Percentiles rank a stretch among this genome's conserved stretches.
Evolutionary conservation across 2,888 invertebrate species (phyloP).

Genomic region (Limenitis arthemis): DNA sequence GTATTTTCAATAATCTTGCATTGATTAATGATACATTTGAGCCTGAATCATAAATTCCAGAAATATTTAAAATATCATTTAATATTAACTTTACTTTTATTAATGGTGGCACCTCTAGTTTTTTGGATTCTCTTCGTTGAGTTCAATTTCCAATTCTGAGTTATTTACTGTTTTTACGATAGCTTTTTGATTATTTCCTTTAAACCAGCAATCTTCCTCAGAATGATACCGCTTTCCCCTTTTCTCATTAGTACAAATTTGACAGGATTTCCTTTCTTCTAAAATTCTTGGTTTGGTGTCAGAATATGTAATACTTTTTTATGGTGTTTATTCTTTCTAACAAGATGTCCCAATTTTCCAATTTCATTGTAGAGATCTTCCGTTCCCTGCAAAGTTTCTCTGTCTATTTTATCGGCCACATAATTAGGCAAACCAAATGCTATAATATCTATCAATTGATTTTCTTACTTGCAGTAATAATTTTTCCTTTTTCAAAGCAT

Average conservation of each 20-base stretch:
- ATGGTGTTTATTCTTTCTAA: constrained; percentile 3
- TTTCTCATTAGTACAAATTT: constrained; percentile 7
- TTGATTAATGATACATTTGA: constrained; percentile 32
- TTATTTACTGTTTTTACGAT: constrained; percentile 12
- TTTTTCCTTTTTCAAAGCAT: constrained; percentile 24
- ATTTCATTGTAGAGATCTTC: constrained; percentile 14
- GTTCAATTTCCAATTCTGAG: constrained; percentile 19
- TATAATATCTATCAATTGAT: constrained; percentile 18
- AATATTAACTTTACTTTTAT: constrained; percentile 26
- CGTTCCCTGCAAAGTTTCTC: constrained; percentile 5
- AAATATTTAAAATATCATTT: constrained; percentile 21
- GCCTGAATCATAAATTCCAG: constrained; percentile 28
- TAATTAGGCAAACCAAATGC: constrained; percentile 13
- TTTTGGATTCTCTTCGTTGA: constrained; percentile 21
- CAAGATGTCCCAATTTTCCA: constrained; percentile 7
- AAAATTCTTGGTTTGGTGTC: constrained; percentile 3
- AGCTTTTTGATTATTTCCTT: constrained; percentile 3
- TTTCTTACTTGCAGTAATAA: constrained; percentile 19
- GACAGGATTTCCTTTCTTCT: constrained; percentile 1
- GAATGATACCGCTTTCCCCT: constrained; percentile 13
- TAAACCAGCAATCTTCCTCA: constrained; percentile 15
- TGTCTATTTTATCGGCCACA: constrained; percentile 13
- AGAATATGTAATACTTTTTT: not conserved
- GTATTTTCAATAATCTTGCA: constrained; percentile 24
- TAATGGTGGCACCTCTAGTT: constrained; percentile 26